Conservation (phyloP, 2,113 vertebrate species). For the Collichthys lucidus region DNA sequence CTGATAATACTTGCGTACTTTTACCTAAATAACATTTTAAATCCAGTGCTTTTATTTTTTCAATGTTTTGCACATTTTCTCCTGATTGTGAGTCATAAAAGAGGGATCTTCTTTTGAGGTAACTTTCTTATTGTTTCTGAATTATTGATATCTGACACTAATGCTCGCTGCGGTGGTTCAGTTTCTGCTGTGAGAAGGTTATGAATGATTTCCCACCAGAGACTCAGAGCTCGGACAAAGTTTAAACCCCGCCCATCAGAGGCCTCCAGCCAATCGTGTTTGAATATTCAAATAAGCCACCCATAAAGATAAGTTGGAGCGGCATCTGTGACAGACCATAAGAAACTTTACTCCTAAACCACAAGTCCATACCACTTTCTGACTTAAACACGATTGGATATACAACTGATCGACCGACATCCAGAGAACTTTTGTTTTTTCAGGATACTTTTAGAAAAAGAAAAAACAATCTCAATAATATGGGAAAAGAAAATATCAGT, state of each 20-base stretch:
- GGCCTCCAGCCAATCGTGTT: conserved; percentile 74
- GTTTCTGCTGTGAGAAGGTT: background rate
- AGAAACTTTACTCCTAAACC: conserved; percentile 52
- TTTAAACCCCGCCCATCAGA: conserved; percentile 64
- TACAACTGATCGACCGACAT: background rate
- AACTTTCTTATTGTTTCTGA: no score
- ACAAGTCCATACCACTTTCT: conserved; percentile 19
- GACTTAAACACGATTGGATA: conserved; percentile 50
- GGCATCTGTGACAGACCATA: conserved; percentile 71
- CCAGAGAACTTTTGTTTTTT: conserved; percentile 10
- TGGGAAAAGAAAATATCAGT: conserved; percentile 76
- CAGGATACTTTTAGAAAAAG: background rate
- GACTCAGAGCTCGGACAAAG: conserved; percentile 38
- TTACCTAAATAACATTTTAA: background rate
- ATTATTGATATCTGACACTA: background rate
- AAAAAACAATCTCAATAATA: conserved; percentile 71
- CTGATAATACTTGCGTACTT: background rate
- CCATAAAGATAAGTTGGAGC: conserved; percentile 80
- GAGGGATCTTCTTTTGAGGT: background rate
- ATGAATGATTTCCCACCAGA: conserved; percentile 33
- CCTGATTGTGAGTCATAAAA: background rate
- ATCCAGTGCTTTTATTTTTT: background rate
- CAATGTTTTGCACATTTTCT: no score
- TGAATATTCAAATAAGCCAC: conserved; percentile 79
- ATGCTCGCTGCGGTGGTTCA: background rate